Evolutionary conservation across 2,888 invertebrate species (phyloP).

Genomic region (Oxyscelio sp.): DNA sequence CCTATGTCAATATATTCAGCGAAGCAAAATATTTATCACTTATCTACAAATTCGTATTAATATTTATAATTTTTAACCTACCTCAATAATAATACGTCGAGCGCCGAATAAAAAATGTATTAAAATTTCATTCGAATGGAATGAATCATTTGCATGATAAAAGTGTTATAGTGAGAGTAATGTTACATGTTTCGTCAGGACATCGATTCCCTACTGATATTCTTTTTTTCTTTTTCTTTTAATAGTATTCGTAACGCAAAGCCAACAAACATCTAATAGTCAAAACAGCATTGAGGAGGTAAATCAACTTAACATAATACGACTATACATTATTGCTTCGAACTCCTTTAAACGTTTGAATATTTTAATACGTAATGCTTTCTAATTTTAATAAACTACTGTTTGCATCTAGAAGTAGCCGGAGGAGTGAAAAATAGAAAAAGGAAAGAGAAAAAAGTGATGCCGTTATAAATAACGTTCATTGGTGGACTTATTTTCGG

Average conservation of each 20-base stretch:
- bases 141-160: conserved; percentile 67
- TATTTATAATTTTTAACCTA: conserved; percentile 66
- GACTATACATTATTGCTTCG: conserved; percentile 57
- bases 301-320: conserved; percentile 70
- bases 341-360: conserved; percentile 67
- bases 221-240: conserved; percentile 9
- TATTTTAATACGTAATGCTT: conserved; percentile 72
- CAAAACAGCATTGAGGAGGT: conserved; percentile 52
- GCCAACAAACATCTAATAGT: conserved; percentile 48
- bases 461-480: conserved; percentile 57
- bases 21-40: conserved; percentile 49
- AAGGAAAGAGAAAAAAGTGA: conserved; percentile 12
- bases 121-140: conserved; percentile 63
- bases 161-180: conserved; percentile 59
- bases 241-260: neutral
- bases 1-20: conserved; percentile 39
- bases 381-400: conserved; percentile 71
- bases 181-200: conserved; percentile 42
- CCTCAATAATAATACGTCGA: conserved; percentile 57
- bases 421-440: conserved; percentile 31
- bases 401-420: conserved; percentile 34
- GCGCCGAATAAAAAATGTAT: conserved; percentile 51
- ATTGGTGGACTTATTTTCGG: conserved; percentile 49
- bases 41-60: conserved; percentile 60
- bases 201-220: conserved; percentile 39